phyloP scores from a whole-genome alignment of 2,113 vertebrate genomes.

The Trogon melanurus region DNA sequence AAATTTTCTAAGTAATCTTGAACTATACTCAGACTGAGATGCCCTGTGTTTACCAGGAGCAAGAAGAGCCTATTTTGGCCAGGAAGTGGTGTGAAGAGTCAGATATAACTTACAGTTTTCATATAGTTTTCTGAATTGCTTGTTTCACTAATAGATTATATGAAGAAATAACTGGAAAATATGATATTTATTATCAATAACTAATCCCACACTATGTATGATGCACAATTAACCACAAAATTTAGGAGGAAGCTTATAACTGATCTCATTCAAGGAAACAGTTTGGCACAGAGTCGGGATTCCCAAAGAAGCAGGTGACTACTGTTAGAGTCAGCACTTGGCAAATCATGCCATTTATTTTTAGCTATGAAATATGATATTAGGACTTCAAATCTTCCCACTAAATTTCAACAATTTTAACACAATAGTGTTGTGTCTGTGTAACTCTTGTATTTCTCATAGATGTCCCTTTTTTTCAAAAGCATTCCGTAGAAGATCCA shows the following conservation, averaged over 20 bases:
- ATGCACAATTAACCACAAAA: accelerated
- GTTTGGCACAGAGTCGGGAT: not conserved
- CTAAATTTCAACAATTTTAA: not conserved
- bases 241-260: not conserved
- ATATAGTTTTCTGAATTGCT: not conserved
- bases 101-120: not conserved
- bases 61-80: not conserved
- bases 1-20: not conserved
- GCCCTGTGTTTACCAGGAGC: not conserved
- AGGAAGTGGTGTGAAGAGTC: not conserved
- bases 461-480: not conserved
- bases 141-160: not conserved
- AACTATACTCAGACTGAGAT: not conserved
- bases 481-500: not conserved
- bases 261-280: not conserved
- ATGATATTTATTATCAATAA: not conserved
- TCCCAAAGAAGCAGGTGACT: accelerated
- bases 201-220: not conserved
- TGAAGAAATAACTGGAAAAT: not conserved
- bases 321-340: not conserved
- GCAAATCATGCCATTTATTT: not conserved
- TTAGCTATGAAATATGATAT: not conserved
- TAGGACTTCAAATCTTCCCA: not conserved
- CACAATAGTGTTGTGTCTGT: not conserved
- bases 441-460: not conserved